Conservation (phyloP, 2,888 invertebrate genomes). For the Phengaris alcon region DNA sequence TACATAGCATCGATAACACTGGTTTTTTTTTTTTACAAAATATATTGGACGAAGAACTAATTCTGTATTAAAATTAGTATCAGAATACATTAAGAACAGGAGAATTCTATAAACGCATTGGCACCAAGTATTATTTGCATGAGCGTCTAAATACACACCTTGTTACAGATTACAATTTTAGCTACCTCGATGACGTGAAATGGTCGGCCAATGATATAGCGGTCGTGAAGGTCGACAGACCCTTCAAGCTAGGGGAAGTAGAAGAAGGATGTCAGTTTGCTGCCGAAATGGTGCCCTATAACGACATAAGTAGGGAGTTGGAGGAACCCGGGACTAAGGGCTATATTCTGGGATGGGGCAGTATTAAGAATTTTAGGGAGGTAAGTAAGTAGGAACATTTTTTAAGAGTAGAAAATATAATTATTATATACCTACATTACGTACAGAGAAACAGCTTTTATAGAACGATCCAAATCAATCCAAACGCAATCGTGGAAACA, state of each 20-base stretch:
- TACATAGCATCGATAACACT: no score
- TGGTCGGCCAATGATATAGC: slow-evolving; percentile 75
- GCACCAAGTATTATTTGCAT: no score
- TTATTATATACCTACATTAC: no score
- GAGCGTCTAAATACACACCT: no score
- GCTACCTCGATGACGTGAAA: slow-evolving; percentile 73
- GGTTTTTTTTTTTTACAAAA: no score
- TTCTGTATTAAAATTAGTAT: no score
- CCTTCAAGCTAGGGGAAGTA: slow-evolving; percentile 61
- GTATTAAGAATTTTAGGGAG: slow-evolving; percentile 69
- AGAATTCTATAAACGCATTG: no score
- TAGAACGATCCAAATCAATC: no score
- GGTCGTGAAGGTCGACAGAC: slow-evolving; percentile 66
- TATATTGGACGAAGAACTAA: background rate
- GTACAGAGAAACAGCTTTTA: no score
- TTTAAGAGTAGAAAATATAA: no score
- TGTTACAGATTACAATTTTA: slow-evolving; percentile 69
- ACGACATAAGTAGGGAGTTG: slow-evolving; percentile 65
- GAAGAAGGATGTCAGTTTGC: slow-evolving; percentile 67
- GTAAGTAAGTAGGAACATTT: slow-evolving; percentile 41
- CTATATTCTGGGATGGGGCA: slow-evolving; percentile 71
- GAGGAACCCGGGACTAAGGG: slow-evolving; percentile 70
- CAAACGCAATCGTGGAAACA: no score
- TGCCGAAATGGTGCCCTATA: slow-evolving; percentile 55
- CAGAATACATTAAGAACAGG: no score